Base-by-base conservation (phyloP, 2,113 vertebrate species). In the Catharus minimus region DNA sequence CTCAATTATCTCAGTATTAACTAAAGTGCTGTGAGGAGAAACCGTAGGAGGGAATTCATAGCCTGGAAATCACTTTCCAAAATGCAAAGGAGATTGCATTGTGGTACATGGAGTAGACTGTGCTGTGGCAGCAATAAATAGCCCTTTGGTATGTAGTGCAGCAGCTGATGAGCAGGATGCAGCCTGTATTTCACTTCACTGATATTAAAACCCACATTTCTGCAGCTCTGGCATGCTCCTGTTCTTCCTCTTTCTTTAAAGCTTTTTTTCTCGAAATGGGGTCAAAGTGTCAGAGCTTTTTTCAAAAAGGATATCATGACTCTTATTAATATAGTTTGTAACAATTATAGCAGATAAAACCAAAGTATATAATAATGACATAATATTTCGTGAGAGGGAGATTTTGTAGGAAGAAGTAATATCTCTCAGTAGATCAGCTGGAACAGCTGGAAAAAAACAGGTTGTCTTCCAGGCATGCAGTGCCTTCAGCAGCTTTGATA, bases 151-250 rank as follows among this genome's bases (percentile, higher is more conserved):
- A 88, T 90, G 90, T 47, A 62, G 33, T 6, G 32, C 46, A 92
- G 81, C 94, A 95, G 93, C 77, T 95, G 88, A 79, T 60, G 44
- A 21, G 77, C 61, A 86, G 80, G 76, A 53, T 56, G 64, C 68
- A 64, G 39, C 2, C 0, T 52, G 28, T 78, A 36, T 94, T 86
- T 88, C 6, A 11, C 93, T 95, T 90, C 88, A 82, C 49, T 82
- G 46, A 50, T 87, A 57, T 36, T 58, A 15, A 64, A 86, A 78
- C 61, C 27, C 56, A 50, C 26, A 68, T 69, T 75, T 86, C 62
- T 86, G 46, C 43, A 68, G 38, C 61, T 86, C 46, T 41, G 64
- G 27, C 50, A 10, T 73, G 22, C 30, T 77, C 20, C 32, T 58
- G 5, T 28, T 91, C 67, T 83, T 86, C n/a, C 21, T 55, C 46